Percentiles rank a stretch among this genome's conserved stretches.
Conservation (phyloP, 2,113 vertebrate species). For the Copsychus sechellarum region DNA sequence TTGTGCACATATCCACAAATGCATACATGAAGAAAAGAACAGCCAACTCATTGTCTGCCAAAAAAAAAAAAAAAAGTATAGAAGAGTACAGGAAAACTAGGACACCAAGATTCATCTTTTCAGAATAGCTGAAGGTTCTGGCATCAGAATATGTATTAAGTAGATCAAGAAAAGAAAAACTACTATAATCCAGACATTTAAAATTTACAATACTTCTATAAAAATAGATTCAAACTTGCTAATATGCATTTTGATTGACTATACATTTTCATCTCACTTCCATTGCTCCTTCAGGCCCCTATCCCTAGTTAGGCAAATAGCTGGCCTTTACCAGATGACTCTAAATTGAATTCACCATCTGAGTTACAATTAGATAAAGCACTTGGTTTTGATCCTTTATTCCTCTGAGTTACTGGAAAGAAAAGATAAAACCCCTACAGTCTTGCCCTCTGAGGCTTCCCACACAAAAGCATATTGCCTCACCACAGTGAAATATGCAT, state of each 20-base stretch:
- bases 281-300: conserved; percentile 2
- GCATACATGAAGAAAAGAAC: background rate
- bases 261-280: background rate
- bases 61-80: background rate
- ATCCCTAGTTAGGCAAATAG: background rate
- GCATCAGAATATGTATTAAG: background rate
- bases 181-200: background rate
- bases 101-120: background rate
- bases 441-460: background rate
- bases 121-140: background rate
- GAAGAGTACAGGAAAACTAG: background rate
- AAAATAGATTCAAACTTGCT: conserved; percentile 24
- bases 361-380: conserved; percentile 34
- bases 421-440: conserved; percentile 14
- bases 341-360: conserved; percentile 28
- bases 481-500: background rate
- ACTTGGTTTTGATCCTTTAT: conserved; percentile 17
- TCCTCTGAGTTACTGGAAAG: conserved; percentile 10
- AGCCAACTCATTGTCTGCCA: background rate
- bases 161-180: background rate
- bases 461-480: background rate
- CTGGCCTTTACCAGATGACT: conserved; percentile 1
- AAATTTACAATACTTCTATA: background rate
- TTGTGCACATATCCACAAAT: background rate
- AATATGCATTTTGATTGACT: conserved; percentile 48